Base-by-base conservation (phyloP, 2,888 invertebrate species). In the Boloria selene region DNA sequence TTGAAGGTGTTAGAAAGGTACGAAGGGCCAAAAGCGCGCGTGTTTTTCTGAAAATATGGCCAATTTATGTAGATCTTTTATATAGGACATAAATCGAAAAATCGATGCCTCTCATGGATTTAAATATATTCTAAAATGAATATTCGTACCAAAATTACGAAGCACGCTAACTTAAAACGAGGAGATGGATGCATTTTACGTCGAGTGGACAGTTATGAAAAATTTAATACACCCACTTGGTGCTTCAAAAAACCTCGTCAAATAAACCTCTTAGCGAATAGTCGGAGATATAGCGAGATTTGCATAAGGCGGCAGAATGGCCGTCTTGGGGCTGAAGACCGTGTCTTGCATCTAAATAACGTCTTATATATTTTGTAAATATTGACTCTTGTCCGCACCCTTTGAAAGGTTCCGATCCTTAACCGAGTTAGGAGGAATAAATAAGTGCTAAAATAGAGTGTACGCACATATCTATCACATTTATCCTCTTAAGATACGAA, bases 271-370 rank as follows among this genome's bases (percentile, higher is more conserved):
- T 86, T 84, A 84, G 85, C 82, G 86, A 85, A 86, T 85, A 84
- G 85, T 83, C 78, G 78, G 79, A 85, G 86, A 88, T 88, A 87
- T 83, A 80, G 79, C 74, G 69, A 76, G 79, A 90, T 90, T 89
- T 88, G 87, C 89, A 89, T 89, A 88, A 87, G 84, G 84, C 85
- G 85, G 83, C 81, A 75, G 79, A 79, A 79, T 80, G 81, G 80
- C 78, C 81, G 76, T 82, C 81, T 69, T 79, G 78, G 81, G 82
- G 80, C 80, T 80, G 81, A 77, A 80, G 86, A 85, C 87, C 90
- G 89, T 90, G 90, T 87, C 86, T 83, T 79, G 90, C 90, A 90
- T 91, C 87, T 87, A 88, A 90, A 91, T 90, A 88, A 84, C 87
- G 87, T 86, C 87, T 90, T 91, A 90, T 88, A 86, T 89, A 38